A percentile compares a stretch with the other conserved stretches of the same genome.
Evolutionary conservation across 2,888 invertebrate species (phyloP).

Genomic region (Hololepta plana): DNA sequence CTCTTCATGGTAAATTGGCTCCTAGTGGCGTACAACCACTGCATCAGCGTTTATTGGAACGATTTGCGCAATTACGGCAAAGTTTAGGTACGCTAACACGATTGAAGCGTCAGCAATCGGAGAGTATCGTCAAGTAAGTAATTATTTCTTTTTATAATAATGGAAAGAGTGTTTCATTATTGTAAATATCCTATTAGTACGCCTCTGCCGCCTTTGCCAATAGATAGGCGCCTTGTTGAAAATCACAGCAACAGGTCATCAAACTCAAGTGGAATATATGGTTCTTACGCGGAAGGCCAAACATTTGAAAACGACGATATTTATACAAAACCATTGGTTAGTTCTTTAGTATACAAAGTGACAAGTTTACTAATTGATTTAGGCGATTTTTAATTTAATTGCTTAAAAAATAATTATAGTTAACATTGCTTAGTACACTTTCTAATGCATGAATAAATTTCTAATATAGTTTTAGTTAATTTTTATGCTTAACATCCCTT

Average conservation of each 20-base stretch:
- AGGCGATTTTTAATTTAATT: no score
- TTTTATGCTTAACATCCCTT: no score
- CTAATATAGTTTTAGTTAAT: no score
- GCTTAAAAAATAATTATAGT: no score
- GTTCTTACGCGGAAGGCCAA: constrained; percentile 27
- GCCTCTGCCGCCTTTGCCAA: constrained; percentile 65
- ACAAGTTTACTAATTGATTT: not conserved
- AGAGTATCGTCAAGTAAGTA: constrained; percentile 64
- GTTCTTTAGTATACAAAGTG: no score
- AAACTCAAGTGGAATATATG: constrained; percentile 31
- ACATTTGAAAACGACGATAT: constrained; percentile 30
- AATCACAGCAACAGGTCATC: constrained; percentile 23
- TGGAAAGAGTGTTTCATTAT: not conserved
- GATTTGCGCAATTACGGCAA: constrained; percentile 69
- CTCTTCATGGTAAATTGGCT: constrained; percentile 70
- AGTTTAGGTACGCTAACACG: constrained; percentile 47
- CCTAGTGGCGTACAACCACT: constrained; percentile 80
- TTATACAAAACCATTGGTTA: constrained; percentile 53
- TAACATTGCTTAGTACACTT: no score
- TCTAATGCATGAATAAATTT: no score
- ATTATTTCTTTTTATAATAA: constrained; percentile 3
- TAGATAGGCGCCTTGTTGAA: constrained; percentile 33
- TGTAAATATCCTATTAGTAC: constrained; percentile 32
- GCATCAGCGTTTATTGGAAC: constrained; percentile 73
- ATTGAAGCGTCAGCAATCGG: constrained; percentile 49